Conservation (phyloP, 2,113 vertebrate species). For the Anas platyrhynchos region DNA sequence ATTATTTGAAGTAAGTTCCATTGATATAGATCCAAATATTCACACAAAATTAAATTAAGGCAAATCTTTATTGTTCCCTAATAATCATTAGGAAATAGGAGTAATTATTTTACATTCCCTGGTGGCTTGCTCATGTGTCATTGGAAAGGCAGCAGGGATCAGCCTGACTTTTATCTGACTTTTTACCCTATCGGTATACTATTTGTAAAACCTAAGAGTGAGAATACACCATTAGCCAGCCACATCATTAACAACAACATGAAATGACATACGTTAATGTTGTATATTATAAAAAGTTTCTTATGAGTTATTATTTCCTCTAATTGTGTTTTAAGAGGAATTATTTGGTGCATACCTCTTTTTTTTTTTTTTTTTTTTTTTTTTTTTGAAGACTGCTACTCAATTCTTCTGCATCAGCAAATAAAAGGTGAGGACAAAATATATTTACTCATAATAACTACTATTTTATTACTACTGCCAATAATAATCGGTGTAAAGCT, state of each 20-base stretch:
- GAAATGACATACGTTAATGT: neutral
- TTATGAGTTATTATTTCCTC: neutral
- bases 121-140: neutral
- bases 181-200: neutral
- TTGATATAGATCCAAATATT: neutral
- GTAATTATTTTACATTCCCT: neutral
- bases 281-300: neutral
- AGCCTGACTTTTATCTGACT: neutral
- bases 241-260: neutral
- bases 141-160: neutral
- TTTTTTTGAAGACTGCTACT: neutral
- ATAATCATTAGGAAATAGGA: neutral
- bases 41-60: conserved; percentile 9
- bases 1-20: neutral
- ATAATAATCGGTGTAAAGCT: conserved; percentile 35
- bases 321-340: neutral
- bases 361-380: rapidly evolving
- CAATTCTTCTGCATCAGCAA: neutral
- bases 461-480: conserved; percentile 20
- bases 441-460: neutral
- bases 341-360: neutral
- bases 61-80: neutral
- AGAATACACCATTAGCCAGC: neutral
- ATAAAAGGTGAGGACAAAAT: neutral
- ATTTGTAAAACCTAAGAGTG: neutral